A percentile compares a stretch with the other conserved stretches of the same genome.
These are phyloP conservation scores for Oryzias celebensis DNA, from an alignment of 2,113 vertebrate species.

Conservation along the genomic window DNA sequence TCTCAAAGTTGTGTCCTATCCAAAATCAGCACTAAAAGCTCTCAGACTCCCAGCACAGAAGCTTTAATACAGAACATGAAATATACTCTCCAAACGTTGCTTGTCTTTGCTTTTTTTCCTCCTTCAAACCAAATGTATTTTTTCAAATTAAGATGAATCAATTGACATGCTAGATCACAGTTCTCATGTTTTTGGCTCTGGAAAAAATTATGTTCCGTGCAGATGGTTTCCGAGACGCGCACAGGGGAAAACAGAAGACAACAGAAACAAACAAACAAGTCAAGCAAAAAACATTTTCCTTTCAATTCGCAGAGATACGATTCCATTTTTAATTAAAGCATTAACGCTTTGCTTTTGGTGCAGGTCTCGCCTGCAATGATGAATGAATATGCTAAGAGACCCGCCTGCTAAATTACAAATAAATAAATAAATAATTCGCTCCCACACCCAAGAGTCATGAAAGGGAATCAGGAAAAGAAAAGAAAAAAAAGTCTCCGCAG, in stretches of 20 bases:
- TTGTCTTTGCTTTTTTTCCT: background rate
- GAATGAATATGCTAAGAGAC: constrained; percentile 71
- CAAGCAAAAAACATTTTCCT: constrained; percentile 76
- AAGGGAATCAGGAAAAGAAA: constrained; percentile 36
- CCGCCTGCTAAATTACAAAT: constrained; percentile 60
- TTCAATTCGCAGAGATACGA: constrained; percentile 77
- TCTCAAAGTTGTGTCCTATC: constrained; percentile 45
- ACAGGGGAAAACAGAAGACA: constrained; percentile 66
- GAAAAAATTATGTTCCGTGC: constrained; percentile 74
- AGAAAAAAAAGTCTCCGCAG: constrained; percentile 57
- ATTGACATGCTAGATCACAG: constrained; percentile 80
- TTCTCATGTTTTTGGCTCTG: constrained; percentile 73
- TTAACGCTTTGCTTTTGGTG: constrained; percentile 68
- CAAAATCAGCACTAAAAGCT: constrained; percentile 38
- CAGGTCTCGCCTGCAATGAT: constrained; percentile 69
- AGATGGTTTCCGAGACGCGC: constrained; percentile 75
- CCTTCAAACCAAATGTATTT: constrained; percentile 42
- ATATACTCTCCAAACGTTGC: constrained; percentile 13
- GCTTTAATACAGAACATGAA: constrained; percentile 30
- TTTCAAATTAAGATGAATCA: constrained; percentile 78
- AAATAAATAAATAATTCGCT: constrained; percentile 53
- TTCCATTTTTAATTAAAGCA: constrained; percentile 81
- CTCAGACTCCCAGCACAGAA: constrained; percentile 21
- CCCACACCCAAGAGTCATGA: constrained; percentile 44
- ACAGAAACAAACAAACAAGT: constrained; percentile 73